These are phyloP conservation scores for Cisticola juncidis DNA, from an alignment of 2,113 vertebrate species.

Conservation along the genomic window DNA sequence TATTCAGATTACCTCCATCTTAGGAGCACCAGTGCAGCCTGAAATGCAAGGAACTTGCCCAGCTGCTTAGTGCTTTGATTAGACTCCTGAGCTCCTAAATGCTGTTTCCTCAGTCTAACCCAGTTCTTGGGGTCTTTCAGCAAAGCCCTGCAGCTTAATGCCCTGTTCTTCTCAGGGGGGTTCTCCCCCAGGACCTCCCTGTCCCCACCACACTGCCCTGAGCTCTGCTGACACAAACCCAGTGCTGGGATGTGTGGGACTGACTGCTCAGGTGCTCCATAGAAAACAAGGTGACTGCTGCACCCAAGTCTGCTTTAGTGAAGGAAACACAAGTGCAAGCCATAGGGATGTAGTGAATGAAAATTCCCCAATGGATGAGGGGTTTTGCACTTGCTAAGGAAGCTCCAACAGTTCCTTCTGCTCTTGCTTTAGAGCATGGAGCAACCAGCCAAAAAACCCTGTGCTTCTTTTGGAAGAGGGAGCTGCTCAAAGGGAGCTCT, in stretches of 20 bases:
- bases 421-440: background rate
- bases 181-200: background rate
- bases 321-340: background rate
- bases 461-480: background rate
- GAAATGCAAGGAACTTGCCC: background rate
- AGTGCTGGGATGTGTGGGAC: background rate
- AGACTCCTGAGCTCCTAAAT: background rate
- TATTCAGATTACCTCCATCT: background rate
- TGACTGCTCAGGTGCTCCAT: background rate
- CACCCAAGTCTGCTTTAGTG: background rate
- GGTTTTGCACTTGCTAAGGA: background rate
- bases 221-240: background rate
- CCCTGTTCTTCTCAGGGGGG: background rate
- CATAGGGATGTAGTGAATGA: background rate
- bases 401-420: background rate
- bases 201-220: background rate
- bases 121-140: background rate
- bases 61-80: background rate
- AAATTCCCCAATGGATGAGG: background rate
- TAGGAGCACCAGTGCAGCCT: background rate
- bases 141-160: background rate
- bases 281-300: background rate
- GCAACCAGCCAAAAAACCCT: background rate
- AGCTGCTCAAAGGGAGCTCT: slow-evolving; percentile 12
- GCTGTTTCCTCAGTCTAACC: background rate